Evolutionary conservation across 92 coral and sea anemone species (phyloP).

Genomic region (Muricea muricata): DNA sequence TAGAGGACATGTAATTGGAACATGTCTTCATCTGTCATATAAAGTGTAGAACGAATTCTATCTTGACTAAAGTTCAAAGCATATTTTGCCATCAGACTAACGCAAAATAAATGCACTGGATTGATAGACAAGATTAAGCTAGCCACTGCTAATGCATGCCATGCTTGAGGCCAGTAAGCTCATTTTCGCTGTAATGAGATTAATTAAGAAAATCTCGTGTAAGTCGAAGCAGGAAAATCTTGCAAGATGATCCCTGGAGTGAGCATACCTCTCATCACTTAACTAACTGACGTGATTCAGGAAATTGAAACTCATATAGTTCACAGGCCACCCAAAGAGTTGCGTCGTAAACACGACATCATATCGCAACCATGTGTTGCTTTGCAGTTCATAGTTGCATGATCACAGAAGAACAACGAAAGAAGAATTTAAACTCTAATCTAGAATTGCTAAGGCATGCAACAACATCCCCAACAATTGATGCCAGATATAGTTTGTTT

Average conservation of each 20-base stretch:
- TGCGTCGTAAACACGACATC: not conserved
- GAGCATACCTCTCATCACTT: slow-evolving; percentile 9
- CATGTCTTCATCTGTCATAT: too few species aligned
- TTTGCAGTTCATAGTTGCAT: not conserved
- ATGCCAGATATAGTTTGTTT: too few species aligned
- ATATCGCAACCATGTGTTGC: not conserved
- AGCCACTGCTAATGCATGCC: not conserved
- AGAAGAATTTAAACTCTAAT: too few species aligned
- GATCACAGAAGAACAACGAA: too few species aligned
- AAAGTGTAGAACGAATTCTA: too few species aligned
- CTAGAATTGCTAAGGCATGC: too few species aligned
- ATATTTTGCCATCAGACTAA: too few species aligned
- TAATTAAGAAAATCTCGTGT: not conserved
- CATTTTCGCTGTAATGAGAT: not conserved
- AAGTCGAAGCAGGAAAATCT: not conserved
- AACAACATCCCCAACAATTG: too few species aligned
- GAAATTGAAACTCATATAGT: slow-evolving; percentile 26
- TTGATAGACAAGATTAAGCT: not conserved
- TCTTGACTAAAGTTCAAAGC: too few species aligned
- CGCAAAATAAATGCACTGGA: not conserved
- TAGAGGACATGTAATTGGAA: too few species aligned
- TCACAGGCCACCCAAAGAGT: slow-evolving; percentile 37
- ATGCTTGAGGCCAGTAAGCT: not conserved
- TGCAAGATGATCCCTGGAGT: not conserved
- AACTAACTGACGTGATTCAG: slow-evolving; percentile 16